A percentile compares a stretch with the other conserved stretches of the same genome.
Conservation (phyloP, 1,140 invertebrate species). For the Hermatobates lingyangjiaoensis region DNA sequence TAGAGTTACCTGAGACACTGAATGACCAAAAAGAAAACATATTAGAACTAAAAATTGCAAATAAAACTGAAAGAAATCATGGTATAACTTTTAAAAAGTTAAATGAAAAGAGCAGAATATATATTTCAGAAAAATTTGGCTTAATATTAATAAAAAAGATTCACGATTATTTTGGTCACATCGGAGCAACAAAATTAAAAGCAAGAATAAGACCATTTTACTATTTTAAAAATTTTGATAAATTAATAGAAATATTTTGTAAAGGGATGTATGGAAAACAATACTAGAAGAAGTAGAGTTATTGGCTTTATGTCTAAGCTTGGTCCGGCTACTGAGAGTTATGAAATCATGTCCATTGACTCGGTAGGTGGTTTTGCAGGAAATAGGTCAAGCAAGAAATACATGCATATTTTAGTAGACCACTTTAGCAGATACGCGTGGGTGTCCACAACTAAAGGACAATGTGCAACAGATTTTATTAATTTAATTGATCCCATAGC, state of each 20-base stretch:
- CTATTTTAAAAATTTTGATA: conserved; percentile 7
- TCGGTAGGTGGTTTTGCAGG: conserved; percentile 10
- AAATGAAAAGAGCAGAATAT: conserved; percentile 8
- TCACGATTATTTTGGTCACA: conserved; percentile 8
- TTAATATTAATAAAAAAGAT: conserved; percentile 5
- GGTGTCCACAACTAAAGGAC: neutral
- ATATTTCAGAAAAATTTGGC: conserved; percentile 4
- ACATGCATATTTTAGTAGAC: conserved; percentile 10
- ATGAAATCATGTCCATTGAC: conserved; percentile 20
- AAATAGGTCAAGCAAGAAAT: conserved; percentile 5
- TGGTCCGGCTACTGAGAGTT: conserved; percentile 16
- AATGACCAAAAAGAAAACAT: conserved; percentile 1
- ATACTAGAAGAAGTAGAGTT: conserved; percentile 4
- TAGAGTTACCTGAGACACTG: conserved; percentile 2
- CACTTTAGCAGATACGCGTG: conserved; percentile 8
- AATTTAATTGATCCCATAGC: conserved; percentile 1
- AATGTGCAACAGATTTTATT: neutral
- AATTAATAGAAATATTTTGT: conserved; percentile 7
- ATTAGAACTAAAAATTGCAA: conserved; percentile 3
- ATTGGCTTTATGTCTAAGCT: conserved; percentile 10
- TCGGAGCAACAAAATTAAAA: conserved; percentile 1
- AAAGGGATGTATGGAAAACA: conserved; percentile 14
- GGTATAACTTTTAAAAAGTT: conserved; percentile 5
- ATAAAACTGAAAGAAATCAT: conserved; percentile 3
- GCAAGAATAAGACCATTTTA: conserved; percentile 7